phyloP scores from a whole-genome alignment of 1,140 invertebrate species.

The Oscheius sp. region DNA sequence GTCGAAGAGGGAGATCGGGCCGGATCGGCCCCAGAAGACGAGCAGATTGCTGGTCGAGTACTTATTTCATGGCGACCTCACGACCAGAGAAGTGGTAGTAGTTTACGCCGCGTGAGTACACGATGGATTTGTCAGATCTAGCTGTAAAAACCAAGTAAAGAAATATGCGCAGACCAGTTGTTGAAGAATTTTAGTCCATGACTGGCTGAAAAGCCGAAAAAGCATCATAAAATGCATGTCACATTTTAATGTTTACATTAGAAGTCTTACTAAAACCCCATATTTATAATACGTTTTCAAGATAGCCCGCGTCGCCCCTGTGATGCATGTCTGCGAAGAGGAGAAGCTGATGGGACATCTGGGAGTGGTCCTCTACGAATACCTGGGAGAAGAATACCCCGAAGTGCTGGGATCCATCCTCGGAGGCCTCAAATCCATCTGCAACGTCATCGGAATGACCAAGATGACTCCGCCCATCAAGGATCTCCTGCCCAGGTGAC shows the following conservation, averaged over 20 bases:
- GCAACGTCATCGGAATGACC: slow-evolving; percentile 99
- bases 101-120: too few relatives aligned
- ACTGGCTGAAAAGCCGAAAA: too few relatives aligned
- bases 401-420: slow-evolving; percentile 97
- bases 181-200: too few relatives aligned
- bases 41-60: not conserved
- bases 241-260: too few relatives aligned
- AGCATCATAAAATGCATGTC: not conserved
- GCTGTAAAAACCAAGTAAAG: too few relatives aligned
- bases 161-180: too few relatives aligned
- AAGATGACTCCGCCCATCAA: slow-evolving; percentile 99
- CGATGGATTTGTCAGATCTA: too few relatives aligned
- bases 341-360: slow-evolving; percentile 99
- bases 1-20: not conserved
- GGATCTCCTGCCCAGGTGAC: slow-evolving; percentile 75
- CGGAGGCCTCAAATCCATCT: slow-evolving; percentile 94
- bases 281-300: slow-evolving; percentile 18
- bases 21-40: not conserved
- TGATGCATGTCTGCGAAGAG: slow-evolving; percentile 99
- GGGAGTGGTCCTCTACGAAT: slow-evolving; percentile 98
- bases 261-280: not conserved
- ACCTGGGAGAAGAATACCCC: slow-evolving; percentile 98
- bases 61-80: not conserved
- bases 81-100: too few relatives aligned
- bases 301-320: slow-evolving; percentile 93